phyloP scores from a whole-genome alignment of 2,888 invertebrate species.

The Halictus ligatus region DNA sequence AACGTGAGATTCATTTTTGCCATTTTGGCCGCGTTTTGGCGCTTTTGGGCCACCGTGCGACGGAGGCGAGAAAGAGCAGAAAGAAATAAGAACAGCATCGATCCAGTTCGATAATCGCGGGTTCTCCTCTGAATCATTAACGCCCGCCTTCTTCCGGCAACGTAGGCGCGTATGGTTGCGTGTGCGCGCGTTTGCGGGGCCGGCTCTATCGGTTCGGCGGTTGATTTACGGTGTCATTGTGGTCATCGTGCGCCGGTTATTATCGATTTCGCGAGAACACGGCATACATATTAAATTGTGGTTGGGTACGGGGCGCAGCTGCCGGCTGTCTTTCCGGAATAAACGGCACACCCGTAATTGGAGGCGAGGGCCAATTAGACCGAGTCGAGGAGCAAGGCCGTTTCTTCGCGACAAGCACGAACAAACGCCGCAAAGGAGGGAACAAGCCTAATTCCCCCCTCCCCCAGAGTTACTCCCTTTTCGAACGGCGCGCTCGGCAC shows the following conservation, averaged over 20 bases:
- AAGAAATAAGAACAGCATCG: background rate
- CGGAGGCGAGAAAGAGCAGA: background rate
- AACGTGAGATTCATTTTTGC: too few relatives aligned
- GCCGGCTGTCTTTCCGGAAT: slow-evolving; percentile 21
- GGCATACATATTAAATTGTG: slow-evolving; percentile 33
- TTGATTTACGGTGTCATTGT: slow-evolving; percentile 46
- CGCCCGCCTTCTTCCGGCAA: slow-evolving; percentile 1
- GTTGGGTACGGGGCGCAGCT: slow-evolving; percentile 15
- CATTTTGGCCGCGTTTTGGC: too few relatives aligned
- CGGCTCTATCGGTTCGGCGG: slow-evolving; percentile 28
- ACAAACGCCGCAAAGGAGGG: background rate
- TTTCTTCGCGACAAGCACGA: slow-evolving; percentile 7
- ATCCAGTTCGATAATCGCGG: background rate
- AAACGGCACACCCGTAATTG: slow-evolving; percentile 45
- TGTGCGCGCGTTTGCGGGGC: background rate
- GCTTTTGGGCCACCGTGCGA: too few relatives aligned
- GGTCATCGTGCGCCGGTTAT: slow-evolving; percentile 29
- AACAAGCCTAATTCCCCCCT: background rate
- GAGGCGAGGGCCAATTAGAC: slow-evolving; percentile 33
- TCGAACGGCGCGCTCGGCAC: background rate
- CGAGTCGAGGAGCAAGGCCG: slow-evolving; percentile 10
- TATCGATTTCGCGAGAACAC: slow-evolving; percentile 42
- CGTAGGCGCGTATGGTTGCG: background rate
- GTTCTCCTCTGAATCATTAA: slow-evolving; percentile 2
- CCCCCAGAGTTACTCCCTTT: background rate